These are phyloP conservation scores for Silurus lanzhouensis DNA, from an alignment of 2,797 vertebrate genomes.

Conservation along the genomic window DNA sequence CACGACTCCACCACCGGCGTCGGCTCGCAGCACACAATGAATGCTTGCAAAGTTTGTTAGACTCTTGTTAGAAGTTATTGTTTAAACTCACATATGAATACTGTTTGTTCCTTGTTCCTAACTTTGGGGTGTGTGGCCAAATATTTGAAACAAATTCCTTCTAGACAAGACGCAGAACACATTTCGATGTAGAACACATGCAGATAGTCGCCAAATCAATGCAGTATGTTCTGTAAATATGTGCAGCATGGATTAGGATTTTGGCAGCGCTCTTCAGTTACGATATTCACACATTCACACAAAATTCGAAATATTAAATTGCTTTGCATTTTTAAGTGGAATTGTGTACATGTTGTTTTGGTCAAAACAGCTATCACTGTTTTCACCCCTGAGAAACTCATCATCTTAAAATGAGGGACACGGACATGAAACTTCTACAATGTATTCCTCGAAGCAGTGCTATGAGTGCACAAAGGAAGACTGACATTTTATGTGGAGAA, in stretches of 20 bases:
- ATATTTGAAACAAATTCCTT: not conserved
- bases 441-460: conserved; percentile 38
- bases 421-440: conserved; percentile 43
- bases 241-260: conserved; percentile 17
- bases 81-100: not conserved
- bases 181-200: conserved; percentile 21
- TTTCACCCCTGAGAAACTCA: conserved; percentile 38
- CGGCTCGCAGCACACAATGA: not conserved
- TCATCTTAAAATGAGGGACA: conserved; percentile 52
- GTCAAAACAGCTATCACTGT: conserved; percentile 29
- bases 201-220: conserved; percentile 7
- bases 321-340: not conserved
- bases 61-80: conserved; percentile 5
- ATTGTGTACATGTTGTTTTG: conserved; percentile 14
- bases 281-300: not conserved
- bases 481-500: conserved; percentile 54
- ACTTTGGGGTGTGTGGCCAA: conserved; percentile 15
- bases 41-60: conserved; percentile 15
- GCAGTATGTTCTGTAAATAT: not conserved
- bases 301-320: not conserved
- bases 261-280: not conserved
- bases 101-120: not conserved
- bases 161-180: conserved; percentile 16
- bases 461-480: conserved; percentile 47
- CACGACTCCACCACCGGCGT: conserved; percentile 12